phyloP scores from a whole-genome alignment of 2,797 vertebrate genomes.

The Mormyrus proboscirostris region DNA sequence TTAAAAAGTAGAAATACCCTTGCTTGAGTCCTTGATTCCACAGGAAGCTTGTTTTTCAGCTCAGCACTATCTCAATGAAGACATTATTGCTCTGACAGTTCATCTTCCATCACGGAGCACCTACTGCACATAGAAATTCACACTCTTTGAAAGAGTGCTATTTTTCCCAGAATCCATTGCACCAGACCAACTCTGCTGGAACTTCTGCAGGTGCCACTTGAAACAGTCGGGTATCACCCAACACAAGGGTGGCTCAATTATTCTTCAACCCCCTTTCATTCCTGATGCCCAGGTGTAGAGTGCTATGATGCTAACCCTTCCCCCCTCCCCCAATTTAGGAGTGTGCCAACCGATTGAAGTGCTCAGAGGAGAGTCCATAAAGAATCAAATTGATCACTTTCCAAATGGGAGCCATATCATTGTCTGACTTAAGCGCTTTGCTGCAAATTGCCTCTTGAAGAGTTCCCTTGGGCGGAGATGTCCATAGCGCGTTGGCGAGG shows the following conservation, averaged over 20 bases:
- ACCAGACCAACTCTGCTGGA: neutral
- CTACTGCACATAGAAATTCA: conserved; percentile 1
- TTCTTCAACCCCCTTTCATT: neutral
- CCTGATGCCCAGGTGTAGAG: neutral
- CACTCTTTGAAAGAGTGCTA: neutral
- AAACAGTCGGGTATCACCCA: neutral
- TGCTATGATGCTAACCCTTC: neutral
- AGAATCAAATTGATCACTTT: conserved; percentile 15
- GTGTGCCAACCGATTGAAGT: neutral
- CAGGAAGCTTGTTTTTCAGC: neutral
- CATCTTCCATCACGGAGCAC: neutral
- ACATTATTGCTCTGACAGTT: neutral
- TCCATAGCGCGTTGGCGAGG: neutral
- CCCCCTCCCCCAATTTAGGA: neutral
- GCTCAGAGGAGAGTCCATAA: conserved; percentile 13
- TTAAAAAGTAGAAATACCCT: neutral
- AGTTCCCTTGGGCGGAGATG: neutral
- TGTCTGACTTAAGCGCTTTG: neutral
- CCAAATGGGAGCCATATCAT: neutral
- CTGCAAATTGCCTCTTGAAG: conserved; percentile 14
- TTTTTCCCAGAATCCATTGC: neutral
- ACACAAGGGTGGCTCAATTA: conserved; percentile 4
- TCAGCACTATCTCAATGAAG: neutral
- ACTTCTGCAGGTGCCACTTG: neutral
- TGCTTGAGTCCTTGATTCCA: neutral